Base-by-base conservation (phyloP, 2,797 vertebrate genomes). In the Balearica regulorum region DNA sequence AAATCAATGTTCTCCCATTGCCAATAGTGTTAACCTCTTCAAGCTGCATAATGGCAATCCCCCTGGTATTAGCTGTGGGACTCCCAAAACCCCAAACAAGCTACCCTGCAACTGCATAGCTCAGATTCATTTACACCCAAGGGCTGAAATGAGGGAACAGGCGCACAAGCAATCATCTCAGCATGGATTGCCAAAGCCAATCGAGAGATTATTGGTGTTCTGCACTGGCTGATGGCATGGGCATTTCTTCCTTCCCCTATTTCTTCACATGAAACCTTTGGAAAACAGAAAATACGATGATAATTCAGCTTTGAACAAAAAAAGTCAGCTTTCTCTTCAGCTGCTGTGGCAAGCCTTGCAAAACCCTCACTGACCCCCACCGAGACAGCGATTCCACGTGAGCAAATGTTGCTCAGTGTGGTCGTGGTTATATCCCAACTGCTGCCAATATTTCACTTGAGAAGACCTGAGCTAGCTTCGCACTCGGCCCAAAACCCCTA, bases 351-450 rank as follows among this genome's bases (percentile, higher is more conserved):
- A 3, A 77, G 35, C n/a, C 39, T 70, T 64, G 72, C 44, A 35
- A 79, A 69, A 31, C 15, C 43, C 41, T 60, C 39, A 5, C 4
- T 6, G 4, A 43, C 65, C 51, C 46, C 37, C 51, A 41, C 37
- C 3, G 5, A 28, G 31, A 60, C 33, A 44, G 17, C 1, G 1
- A 87, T 39, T n/a, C 55, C 44, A 16, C 0, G 0, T 10, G 29
- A 54, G 12, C 22, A 53, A 66, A 57, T 0, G 5, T 13, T 33
- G 35, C 29, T 68, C 24, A 9, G 13, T 9, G 19, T 3, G 13
- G 12, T 37, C 21, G 5, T 1, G 4, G 21, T 33, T 49, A 31
- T n/a, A 78, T 29, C n/a, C 43, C 3, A 0, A 12, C 10, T 1
- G 0, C 44, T 77, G 31, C n/a, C 31, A 64, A 11, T 3, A 25